Evolutionary conservation across 2,797 vertebrate genomes (phyloP), one percentile per base, ranked within the genome.

Genomic region (Alca torda): DNA sequence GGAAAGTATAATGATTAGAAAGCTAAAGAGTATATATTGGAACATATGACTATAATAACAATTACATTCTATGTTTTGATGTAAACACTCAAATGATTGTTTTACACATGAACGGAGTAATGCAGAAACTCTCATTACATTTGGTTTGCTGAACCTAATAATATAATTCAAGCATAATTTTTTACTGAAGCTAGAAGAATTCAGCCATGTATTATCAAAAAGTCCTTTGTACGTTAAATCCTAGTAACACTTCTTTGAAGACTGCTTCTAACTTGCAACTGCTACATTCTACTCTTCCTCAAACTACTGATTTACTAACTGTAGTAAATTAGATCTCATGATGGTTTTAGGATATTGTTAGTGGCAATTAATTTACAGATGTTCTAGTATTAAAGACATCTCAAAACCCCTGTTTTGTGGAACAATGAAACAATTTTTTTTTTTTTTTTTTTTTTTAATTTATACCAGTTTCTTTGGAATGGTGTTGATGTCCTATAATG

Each of bases 171-270:
- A 90, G 4, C 9, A 68, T 3, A 3, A 35, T 23, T 56, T 53
- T 86, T 72, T 24, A 79, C 9, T n/a, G 23, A 48, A 17, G 2
- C 13, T 76, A 43, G 16, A 89, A 61, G 23, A 74, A 51, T 56
- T 26, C 8, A 48, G n/a, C 6, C 13, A 8, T 31, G 2, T 51
- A 60, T 60, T 67, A 68, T 5, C 2, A 75, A 63, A 95, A 86
- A 4, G 0, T 4, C 7, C 61, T 46, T 77, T 61, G 9, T 8
- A 15, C 1, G 4, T n/a, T 53, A 39, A 69, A n/a, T 54, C 18
- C 6, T 68, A 2, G 2, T n/a, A 92, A 5, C 0, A 1, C 4
- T 79, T 74, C 20, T 75, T 45, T 84, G 30, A 63, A 51, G 16
- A 54, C n/a, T 46, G 4, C 25, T 59, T 63, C 35, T 56, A n/a